A percentile compares a stretch with the other conserved stretches of the same genome.
These are phyloP conservation scores for Coenonympha glycerion DNA, from an alignment of 2,888 invertebrate genomes.

Conservation along the genomic window DNA sequence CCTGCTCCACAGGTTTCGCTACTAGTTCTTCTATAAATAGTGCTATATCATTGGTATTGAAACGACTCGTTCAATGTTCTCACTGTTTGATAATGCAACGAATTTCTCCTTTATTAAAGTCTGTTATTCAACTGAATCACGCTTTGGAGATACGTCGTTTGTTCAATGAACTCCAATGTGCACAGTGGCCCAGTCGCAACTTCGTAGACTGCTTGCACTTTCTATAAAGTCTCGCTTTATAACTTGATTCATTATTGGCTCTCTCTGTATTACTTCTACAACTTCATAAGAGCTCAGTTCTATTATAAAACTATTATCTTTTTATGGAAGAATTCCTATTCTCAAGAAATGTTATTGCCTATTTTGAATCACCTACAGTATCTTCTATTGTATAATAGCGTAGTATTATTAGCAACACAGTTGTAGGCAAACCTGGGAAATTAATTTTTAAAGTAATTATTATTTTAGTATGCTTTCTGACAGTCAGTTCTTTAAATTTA, in stretches of 20 bases:
- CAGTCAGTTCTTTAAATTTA: not conserved
- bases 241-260: constrained; percentile 43
- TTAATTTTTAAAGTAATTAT: too few relatives aligned
- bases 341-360: not conserved
- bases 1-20: constrained; percentile 66
- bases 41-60: constrained; percentile 30
- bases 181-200: constrained; percentile 63
- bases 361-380: too few relatives aligned
- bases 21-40: constrained; percentile 67
- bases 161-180: constrained; percentile 24
- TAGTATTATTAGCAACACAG: too few relatives aligned
- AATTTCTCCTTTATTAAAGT: constrained; percentile 27
- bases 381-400: too few relatives aligned
- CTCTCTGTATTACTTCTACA: constrained; percentile 40
- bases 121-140: constrained; percentile 26
- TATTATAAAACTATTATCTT: constrained; percentile 1
- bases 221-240: constrained; percentile 55
- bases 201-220: constrained; percentile 67
- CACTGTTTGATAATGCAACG: constrained; percentile 32
- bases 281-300: constrained; percentile 24
- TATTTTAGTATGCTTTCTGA: too few relatives aligned
- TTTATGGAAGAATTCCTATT: not conserved
- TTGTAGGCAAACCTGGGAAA: too few relatives aligned
- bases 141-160: constrained; percentile 27
- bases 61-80: constrained; percentile 31